Conservation (phyloP, 2,797 vertebrate species). For the Myotis myotis region DNA sequence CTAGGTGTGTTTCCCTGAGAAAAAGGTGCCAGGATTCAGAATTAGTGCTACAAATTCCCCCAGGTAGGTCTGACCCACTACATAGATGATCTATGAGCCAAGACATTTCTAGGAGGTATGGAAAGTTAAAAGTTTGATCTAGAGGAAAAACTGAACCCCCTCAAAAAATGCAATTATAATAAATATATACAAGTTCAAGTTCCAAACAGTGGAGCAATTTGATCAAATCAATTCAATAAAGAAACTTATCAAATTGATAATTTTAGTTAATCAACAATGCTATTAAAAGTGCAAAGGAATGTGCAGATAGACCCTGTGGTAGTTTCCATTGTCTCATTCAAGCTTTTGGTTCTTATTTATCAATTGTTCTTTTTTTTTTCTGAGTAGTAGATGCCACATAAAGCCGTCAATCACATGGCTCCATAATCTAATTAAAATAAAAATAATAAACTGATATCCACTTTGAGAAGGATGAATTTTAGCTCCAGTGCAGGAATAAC, state of each 20-base stretch:
- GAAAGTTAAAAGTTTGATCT: background rate
- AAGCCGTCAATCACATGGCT: background rate
- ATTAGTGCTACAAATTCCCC: background rate
- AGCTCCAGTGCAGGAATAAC: background rate
- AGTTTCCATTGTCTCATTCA: background rate
- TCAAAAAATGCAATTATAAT: background rate
- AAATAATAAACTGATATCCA: background rate
- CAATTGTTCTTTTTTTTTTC: background rate
- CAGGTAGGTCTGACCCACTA: background rate
- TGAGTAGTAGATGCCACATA: background rate
- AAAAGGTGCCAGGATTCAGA: background rate
- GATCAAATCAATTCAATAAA: background rate
- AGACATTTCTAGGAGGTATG: background rate
- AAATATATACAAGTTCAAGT: background rate
- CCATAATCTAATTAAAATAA: constrained; percentile 14
- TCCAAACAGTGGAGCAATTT: background rate
- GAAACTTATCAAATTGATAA: background rate
- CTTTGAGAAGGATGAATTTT: background rate
- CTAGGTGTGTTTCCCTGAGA: background rate
- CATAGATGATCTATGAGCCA: background rate
- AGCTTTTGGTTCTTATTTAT: background rate
- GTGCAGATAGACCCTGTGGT: background rate
- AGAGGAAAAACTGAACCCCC: background rate
- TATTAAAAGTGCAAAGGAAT: background rate
- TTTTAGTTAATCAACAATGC: background rate